Percentiles rank a stretch among this genome's conserved stretches.
Evolutionary conservation across 2,888 invertebrate genomes (phyloP).

Genomic region (Chromoteleia sp.): DNA sequence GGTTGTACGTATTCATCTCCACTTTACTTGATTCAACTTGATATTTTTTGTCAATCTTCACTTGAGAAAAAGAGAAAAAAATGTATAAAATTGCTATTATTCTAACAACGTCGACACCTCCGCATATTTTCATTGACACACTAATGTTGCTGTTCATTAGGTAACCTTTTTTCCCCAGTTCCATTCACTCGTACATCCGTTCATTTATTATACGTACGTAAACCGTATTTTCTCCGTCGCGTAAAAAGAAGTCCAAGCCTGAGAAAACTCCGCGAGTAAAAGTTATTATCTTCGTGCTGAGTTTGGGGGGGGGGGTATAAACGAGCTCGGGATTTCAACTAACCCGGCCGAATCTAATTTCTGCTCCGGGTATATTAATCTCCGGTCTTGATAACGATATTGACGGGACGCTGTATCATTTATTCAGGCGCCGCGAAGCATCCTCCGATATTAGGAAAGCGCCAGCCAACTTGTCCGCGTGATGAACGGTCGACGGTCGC

Average conservation of each 20-base stretch:
- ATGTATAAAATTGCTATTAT: too few species aligned
- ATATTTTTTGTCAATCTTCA: too few species aligned
- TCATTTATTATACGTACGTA: constrained; percentile 13
- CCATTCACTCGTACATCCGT: too few species aligned
- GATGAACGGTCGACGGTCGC: constrained; percentile 54
- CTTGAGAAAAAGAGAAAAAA: too few species aligned
- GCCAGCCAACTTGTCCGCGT: constrained; percentile 52
- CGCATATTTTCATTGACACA: too few species aligned
- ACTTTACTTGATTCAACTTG: too few species aligned
- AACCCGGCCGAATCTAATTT: constrained; percentile 24
- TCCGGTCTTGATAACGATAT: constrained; percentile 46
- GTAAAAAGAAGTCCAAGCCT: background rate
- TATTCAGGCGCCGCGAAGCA: constrained; percentile 41
- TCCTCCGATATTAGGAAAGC: constrained; percentile 52
- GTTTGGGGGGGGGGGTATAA: background rate
- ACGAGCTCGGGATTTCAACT: constrained; percentile 1
- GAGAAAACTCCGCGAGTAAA: background rate
- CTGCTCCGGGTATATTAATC: constrained; percentile 36
- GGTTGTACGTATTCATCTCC: too few species aligned
- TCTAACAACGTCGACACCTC: too few species aligned
- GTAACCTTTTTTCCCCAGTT: too few species aligned
- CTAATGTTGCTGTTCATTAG: too few species aligned
- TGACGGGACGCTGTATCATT: constrained; percentile 43
- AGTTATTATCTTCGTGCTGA: background rate
- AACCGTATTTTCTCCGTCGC: constrained; percentile 10